These are phyloP conservation scores for Phortica okadai DNA, from an alignment of 2,888 invertebrate species.

Conservation along the genomic window DNA sequence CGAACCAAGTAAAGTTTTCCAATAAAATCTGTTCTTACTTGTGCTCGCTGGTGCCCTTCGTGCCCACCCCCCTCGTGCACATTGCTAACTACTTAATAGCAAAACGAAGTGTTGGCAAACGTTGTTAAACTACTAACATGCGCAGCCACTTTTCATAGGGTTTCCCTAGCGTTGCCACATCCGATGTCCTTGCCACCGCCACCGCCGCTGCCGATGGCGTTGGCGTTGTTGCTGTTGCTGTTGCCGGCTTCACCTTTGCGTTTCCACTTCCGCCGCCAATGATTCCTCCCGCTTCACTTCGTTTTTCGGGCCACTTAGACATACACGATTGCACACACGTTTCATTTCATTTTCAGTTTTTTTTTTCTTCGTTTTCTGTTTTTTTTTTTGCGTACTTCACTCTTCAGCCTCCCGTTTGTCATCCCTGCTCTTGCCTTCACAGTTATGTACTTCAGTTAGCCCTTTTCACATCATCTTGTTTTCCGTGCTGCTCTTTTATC, in stretches of 20 bases:
- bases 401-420: too few species aligned
- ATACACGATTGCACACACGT: not conserved
- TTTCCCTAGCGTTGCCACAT: not conserved
- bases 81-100: not conserved
- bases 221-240: too few species aligned
- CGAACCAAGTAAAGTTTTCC: not conserved
- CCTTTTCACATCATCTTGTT: too few species aligned
- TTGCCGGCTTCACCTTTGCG: not conserved
- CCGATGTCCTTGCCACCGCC: not conserved
- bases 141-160: not conserved
- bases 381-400: too few species aligned
- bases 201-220: not conserved
- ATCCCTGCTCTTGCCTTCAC: too few species aligned
- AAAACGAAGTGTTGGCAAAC: not conserved
- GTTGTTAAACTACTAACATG: not conserved
- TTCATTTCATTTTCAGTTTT: not conserved
- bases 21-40: constrained; percentile 2
- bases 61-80: not conserved
- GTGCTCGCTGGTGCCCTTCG: not conserved
- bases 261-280: not conserved
- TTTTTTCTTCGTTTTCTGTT: not conserved
- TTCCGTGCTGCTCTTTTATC: too few species aligned
- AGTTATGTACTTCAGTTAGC: too few species aligned
- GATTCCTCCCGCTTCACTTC: not conserved
- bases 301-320: not conserved